phyloP scores from a whole-genome alignment of 2,888 invertebrate species.

The Rhaphigaster nebulosa region DNA sequence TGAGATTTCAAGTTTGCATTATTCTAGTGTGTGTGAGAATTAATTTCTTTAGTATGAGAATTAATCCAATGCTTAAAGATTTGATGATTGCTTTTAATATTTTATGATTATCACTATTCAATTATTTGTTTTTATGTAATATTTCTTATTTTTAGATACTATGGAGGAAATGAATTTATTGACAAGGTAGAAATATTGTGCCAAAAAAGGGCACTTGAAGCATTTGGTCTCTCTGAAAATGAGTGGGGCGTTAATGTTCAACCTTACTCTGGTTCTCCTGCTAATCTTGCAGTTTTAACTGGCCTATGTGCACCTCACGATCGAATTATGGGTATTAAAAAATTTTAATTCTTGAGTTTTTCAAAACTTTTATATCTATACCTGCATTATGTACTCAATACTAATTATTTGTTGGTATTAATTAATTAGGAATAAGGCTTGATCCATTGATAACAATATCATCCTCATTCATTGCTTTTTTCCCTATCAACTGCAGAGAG shows the following conservation, averaged over 20 bases:
- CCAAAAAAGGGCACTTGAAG: slow-evolving; percentile 87
- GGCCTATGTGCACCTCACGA: slow-evolving; percentile 91
- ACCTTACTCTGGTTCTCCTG: slow-evolving; percentile 95
- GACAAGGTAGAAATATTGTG: slow-evolving; percentile 93
- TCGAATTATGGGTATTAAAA: slow-evolving; percentile 83
- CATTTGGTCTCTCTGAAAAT: slow-evolving; percentile 84
- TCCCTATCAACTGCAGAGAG: background rate
- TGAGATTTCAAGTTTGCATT: too few species aligned
- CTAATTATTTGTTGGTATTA: too few species aligned
- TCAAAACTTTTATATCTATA: too few species aligned
- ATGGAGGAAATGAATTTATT: slow-evolving; percentile 96
- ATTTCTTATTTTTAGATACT: slow-evolving; percentile 79
- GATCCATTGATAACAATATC: too few species aligned
- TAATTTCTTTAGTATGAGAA: too few species aligned
- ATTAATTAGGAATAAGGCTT: too few species aligned
- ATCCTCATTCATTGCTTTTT: too few species aligned
- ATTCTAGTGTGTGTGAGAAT: too few species aligned
- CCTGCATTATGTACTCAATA: too few species aligned
- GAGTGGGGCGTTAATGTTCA: slow-evolving; percentile 99
- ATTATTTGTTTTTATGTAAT: background rate
- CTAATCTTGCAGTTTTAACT: slow-evolving; percentile 97
- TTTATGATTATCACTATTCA: background rate
- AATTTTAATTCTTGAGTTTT: background rate
- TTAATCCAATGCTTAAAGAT: background rate
- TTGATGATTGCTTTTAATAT: background rate